Conservation (phyloP, 2,888 invertebrate species). For the Heteromurus nitidus region DNA sequence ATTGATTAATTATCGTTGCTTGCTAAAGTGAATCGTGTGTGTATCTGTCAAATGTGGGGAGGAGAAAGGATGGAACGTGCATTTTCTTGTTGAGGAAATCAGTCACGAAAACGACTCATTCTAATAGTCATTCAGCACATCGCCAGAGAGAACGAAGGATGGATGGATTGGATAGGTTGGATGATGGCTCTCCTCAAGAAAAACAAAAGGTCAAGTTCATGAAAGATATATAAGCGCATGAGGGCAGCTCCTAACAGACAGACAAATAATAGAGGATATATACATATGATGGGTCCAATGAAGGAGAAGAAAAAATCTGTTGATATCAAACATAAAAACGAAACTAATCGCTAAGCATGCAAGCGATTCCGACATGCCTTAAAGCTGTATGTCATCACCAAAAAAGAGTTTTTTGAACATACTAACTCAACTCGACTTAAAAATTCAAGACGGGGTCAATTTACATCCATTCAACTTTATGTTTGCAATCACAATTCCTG, state of each 20-base stretch:
- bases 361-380: constrained; percentile 5
- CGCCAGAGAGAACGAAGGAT: too few species aligned
- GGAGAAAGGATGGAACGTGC: constrained; percentile 4
- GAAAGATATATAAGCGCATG: constrained; percentile 31
- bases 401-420: background rate
- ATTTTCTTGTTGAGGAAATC: background rate
- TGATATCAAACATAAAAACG: background rate
- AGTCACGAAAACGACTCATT: constrained; percentile 20
- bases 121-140: background rate
- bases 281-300: constrained; percentile 12
- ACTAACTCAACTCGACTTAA: background rate
- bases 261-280: constrained; percentile 12
- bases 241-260: constrained; percentile 10
- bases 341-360: constrained; percentile 19
- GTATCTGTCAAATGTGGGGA: constrained; percentile 11
- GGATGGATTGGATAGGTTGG: too few species aligned
- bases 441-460: too few species aligned
- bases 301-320: constrained; percentile 6
- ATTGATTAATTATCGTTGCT: too few species aligned
- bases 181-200: background rate
- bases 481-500: constrained; percentile 21
- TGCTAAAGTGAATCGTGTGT: background rate
- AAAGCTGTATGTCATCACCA: constrained; percentile 43
- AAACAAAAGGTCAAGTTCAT: constrained; percentile 55
- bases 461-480: constrained; percentile 26